phyloP scores from a whole-genome alignment of 2,113 vertebrate species.

The Recurvirostra avosetta region DNA sequence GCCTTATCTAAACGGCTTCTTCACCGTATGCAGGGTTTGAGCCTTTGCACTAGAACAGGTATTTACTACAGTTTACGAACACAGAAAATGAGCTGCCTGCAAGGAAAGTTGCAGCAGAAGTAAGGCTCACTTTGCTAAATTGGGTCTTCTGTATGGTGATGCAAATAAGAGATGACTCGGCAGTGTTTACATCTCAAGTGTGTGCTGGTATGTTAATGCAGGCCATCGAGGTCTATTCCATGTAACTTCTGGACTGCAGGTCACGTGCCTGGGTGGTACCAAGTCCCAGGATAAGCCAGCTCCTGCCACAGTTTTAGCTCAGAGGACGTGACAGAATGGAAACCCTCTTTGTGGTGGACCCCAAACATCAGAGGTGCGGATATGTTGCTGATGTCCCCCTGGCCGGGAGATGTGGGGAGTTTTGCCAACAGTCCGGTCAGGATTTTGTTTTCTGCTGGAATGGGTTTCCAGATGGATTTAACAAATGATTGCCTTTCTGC shows the following conservation, averaged over 20 bases:
- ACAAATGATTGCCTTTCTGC: background rate
- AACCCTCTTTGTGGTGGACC: conserved; percentile 68
- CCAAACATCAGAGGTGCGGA: conserved; percentile 85
- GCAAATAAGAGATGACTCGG: background rate
- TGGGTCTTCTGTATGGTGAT: background rate
- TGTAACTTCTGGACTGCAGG: conserved; percentile 83
- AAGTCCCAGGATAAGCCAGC: conserved; percentile 72
- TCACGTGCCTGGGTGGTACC: conserved; percentile 67
- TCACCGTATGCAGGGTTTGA: too few species aligned
- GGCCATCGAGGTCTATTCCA: conserved; percentile 83
- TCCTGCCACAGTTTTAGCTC: conserved; percentile 79
- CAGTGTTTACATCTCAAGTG: background rate
- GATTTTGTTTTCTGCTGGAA: conserved; percentile 10
- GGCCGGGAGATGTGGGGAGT: conserved; percentile 83
- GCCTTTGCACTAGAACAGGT: background rate
- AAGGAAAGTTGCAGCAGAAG: background rate
- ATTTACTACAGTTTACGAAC: background rate
- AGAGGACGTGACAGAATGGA: conserved; percentile 76
- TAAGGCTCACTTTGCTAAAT: background rate
- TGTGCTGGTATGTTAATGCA: background rate
- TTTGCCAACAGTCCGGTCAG: conserved; percentile 84
- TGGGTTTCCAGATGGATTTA: background rate
- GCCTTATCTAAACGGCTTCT: background rate
- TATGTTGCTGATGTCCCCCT: conserved; percentile 86
- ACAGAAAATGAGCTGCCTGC: background rate